Evolutionary conservation across 2,888 invertebrate genomes (phyloP).

Genomic region (Mythimna lalbum): DNA sequence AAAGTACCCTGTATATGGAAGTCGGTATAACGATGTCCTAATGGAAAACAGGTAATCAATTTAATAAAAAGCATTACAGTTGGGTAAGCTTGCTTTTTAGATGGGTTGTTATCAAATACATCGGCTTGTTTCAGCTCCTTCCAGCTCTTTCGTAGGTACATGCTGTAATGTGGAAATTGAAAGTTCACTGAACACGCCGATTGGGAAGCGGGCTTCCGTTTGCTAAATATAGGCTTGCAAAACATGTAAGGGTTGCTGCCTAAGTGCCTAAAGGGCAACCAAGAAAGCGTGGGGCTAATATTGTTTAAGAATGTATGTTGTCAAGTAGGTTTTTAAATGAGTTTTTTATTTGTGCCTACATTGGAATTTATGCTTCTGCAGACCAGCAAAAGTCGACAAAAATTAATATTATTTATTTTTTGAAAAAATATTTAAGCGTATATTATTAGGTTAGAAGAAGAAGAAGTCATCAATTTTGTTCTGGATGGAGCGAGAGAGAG

Average conservation of each 20-base stretch:
- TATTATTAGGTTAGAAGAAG: too few relatives aligned
- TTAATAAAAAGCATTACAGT: too few relatives aligned
- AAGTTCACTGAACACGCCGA: constrained; percentile 69
- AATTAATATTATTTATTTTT: too few relatives aligned
- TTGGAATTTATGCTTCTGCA: background rate
- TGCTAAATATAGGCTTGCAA: constrained; percentile 18
- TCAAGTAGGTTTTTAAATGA: background rate
- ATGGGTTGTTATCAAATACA: too few relatives aligned
- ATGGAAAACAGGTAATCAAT: too few relatives aligned
- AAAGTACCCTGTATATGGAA: too few relatives aligned
- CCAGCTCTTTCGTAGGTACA: constrained; percentile 29
- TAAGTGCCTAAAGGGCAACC: background rate
- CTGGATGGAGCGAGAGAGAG: too few relatives aligned
- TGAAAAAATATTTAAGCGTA: too few relatives aligned
- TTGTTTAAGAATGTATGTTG: background rate
- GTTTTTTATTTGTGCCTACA: background rate
- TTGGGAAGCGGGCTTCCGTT: constrained; percentile 20
- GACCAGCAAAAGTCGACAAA: background rate
- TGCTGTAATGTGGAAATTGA: constrained; percentile 73
- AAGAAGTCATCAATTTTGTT: too few relatives aligned
- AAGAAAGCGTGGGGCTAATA: background rate
- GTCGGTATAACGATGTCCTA: too few relatives aligned
- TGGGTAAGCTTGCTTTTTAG: too few relatives aligned
- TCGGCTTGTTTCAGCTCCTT: constrained; percentile 3
- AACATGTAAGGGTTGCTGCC: background rate